Evolutionary conservation across 1,140 invertebrate species (phyloP).

Genomic region (Sitophilus oryzae): DNA sequence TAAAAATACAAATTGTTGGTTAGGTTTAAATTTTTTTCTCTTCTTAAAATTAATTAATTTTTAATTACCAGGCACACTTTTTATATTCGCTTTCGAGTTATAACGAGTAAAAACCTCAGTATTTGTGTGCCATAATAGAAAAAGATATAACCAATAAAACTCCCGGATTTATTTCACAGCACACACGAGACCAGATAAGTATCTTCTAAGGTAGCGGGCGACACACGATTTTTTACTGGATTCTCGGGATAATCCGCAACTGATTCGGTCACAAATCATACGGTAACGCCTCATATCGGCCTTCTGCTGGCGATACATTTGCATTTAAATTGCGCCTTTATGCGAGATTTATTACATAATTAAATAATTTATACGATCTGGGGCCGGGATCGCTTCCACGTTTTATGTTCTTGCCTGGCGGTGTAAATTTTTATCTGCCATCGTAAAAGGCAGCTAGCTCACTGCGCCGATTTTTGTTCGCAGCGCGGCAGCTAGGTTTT

Average conservation of each 20-base stretch:
- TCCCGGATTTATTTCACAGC: background rate
- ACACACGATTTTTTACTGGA: background rate
- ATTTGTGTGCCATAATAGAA: no score
- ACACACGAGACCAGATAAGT: background rate
- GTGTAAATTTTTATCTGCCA: constrained; percentile 14
- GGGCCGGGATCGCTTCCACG: constrained; percentile 10
- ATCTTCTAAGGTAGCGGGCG: background rate
- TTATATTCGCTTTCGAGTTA: no score
- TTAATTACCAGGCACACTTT: no score
- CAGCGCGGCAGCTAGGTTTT: background rate
- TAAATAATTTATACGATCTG: constrained; percentile 22
- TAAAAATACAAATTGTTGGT: no score
- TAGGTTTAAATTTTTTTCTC: no score
- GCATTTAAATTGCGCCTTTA: constrained; percentile 26
- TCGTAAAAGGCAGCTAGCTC: background rate
- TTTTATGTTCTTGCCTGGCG: constrained; percentile 10
- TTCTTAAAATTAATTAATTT: no score
- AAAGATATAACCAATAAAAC: background rate
- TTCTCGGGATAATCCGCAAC: constrained; percentile 11
- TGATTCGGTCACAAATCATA: constrained; percentile 21
- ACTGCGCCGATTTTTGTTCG: background rate
- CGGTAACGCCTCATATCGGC: constrained; percentile 7
- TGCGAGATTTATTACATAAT: constrained; percentile 27
- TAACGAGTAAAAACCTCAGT: no score
- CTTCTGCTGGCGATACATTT: constrained; percentile 22